Conservation (phyloP, 2,888 invertebrate species). For the Alcis repandata region DNA sequence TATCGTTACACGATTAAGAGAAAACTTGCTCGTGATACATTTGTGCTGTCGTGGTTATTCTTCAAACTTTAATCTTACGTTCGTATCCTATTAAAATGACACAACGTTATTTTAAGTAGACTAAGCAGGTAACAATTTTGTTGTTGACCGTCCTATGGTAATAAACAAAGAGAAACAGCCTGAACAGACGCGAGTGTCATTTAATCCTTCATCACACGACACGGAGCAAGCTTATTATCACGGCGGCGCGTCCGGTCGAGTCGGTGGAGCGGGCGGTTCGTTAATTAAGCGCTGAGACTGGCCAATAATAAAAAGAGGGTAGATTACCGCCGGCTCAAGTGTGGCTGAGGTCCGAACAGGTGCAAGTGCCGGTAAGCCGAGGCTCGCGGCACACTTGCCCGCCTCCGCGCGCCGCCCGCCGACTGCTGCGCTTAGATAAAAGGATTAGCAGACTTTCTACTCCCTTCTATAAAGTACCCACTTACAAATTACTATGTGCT, state of each 20-base stretch:
- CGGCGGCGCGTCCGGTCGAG: conserved; percentile 46
- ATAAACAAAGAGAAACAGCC: conserved; percentile 18
- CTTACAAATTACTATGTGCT: conserved; percentile 38
- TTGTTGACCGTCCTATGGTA: conserved; percentile 2
- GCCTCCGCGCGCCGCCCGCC: conserved; percentile 62
- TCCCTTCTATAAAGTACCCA: conserved; percentile 56
- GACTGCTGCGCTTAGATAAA: conserved; percentile 79
- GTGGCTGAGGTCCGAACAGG: conserved; percentile 63
- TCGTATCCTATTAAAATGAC: neutral
- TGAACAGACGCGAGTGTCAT: conserved; percentile 25
- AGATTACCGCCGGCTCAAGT: conserved; percentile 65
- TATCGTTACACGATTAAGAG: conserved; percentile 82
- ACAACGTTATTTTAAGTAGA: neutral
- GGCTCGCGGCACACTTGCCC: conserved; percentile 54
- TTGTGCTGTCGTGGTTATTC: conserved; percentile 35
- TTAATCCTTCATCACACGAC: conserved; percentile 38
- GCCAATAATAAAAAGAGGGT: conserved; percentile 66
- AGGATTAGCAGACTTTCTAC: conserved; percentile 75
- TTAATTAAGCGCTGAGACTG: conserved; percentile 69
- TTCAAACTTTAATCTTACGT: neutral
- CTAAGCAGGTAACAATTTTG: conserved; percentile 3
- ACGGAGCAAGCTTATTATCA: conserved; percentile 40
- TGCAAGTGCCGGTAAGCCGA: conserved; percentile 62
- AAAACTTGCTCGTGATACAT: conserved; percentile 70
- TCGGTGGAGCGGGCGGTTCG: conserved; percentile 60